Conservation (phyloP, 2,113 vertebrate genomes). For the Hippopotamus amphibius region DNA sequence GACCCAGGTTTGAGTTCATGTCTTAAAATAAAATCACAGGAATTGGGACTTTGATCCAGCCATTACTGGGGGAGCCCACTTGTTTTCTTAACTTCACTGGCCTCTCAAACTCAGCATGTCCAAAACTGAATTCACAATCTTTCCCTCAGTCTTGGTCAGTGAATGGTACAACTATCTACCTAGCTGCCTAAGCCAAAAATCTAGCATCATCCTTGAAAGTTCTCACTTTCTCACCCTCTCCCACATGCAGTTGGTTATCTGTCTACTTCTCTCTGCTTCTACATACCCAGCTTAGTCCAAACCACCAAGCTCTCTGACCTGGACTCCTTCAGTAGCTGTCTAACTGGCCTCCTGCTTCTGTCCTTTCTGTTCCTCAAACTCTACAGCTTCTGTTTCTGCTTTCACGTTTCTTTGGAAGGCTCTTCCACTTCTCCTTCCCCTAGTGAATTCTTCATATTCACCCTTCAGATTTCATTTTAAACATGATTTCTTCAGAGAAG, state of each 20-base stretch:
- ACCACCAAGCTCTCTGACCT: neutral
- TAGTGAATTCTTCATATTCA: neutral
- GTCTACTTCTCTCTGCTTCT: neutral
- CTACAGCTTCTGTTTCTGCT: neutral
- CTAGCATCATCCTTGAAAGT: neutral
- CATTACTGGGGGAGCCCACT: neutral
- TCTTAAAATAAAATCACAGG: neutral
- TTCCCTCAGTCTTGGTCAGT: neutral
- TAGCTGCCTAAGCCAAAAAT: neutral
- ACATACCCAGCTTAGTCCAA: neutral
- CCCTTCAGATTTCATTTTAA: constrained; percentile 29
- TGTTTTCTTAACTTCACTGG: neutral
- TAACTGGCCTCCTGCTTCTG: neutral
- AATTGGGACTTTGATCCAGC: neutral
- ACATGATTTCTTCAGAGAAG: neutral
- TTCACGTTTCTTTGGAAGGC: neutral
- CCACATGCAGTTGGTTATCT: neutral
- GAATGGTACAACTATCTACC: neutral
- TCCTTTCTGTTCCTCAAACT: neutral
- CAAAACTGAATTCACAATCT: neutral
- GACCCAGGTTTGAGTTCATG: neutral
- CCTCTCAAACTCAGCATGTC: neutral
- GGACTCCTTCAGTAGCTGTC: neutral
- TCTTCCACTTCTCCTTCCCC: neutral
- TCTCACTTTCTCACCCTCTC: neutral